Evolutionary conservation across 2,797 vertebrate genomes (phyloP).

Genomic region (Rhyacichthys aspro): DNA sequence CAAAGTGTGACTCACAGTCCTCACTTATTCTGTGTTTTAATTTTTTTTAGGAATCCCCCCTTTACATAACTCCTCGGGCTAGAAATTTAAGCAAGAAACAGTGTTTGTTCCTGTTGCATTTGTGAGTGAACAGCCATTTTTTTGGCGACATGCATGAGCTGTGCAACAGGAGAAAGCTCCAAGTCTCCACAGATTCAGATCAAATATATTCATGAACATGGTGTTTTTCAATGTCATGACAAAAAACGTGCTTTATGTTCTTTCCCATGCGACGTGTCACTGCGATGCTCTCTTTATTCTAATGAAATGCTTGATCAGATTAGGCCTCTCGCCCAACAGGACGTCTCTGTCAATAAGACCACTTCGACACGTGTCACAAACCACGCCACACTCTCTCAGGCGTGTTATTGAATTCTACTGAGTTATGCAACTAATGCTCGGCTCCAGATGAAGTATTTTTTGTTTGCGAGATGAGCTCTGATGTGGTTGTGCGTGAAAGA

Average conservation of each 20-base stretch:
- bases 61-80: conserved; percentile 5
- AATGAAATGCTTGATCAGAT: conserved; percentile 22
- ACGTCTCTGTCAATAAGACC: conserved; percentile 12
- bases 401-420: conserved; percentile 16
- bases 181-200: too few species aligned
- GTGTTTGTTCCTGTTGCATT: too few species aligned
- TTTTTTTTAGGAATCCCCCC: background rate
- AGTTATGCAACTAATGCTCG: conserved; percentile 8
- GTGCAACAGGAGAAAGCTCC: too few species aligned
- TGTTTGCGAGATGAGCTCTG: conserved; percentile 26
- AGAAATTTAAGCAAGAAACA: background rate
- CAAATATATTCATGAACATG: background rate
- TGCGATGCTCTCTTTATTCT: conserved; percentile 8
- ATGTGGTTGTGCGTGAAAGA: conserved; percentile 13
- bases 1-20: background rate
- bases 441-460: conserved; percentile 26
- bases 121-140: too few species aligned
- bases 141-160: too few species aligned
- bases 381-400: conserved; percentile 23
- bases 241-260: background rate
- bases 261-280: background rate
- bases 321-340: conserved; percentile 12
- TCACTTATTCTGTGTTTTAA: background rate
- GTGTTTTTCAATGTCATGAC: conserved; percentile 9
- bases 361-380: conserved; percentile 14